Conservation (phyloP, 2,797 vertebrate species). For the Parotocinclus haroldoi region DNA sequence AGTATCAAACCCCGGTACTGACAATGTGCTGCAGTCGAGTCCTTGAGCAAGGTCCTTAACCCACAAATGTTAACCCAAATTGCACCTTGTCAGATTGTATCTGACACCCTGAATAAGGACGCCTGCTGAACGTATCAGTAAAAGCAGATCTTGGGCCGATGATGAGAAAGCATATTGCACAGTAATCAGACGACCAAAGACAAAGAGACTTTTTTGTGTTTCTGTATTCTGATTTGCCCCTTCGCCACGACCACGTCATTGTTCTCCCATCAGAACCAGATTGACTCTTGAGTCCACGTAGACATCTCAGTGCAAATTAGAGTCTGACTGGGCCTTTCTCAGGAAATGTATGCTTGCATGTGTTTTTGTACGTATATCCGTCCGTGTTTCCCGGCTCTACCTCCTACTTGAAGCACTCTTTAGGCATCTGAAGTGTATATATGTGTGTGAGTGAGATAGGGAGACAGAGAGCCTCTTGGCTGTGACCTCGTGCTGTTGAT, state of each 20-base stretch:
- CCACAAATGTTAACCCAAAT: too few species aligned
- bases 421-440: slow-evolving; percentile 48
- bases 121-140: too few species aligned
- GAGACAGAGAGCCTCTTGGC: slow-evolving; percentile 51
- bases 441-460: slow-evolving; percentile 40
- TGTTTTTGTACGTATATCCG: slow-evolving; percentile 8
- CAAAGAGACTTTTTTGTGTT: too few species aligned
- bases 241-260: slow-evolving; percentile 1
- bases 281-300: slow-evolving; percentile 25
- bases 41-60: too few species aligned
- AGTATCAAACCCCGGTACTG: too few species aligned
- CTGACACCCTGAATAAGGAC: too few species aligned
- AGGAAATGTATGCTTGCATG: slow-evolving; percentile 38
- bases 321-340: slow-evolving; percentile 32
- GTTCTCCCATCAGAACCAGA: slow-evolving; percentile 14
- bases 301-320: slow-evolving; percentile 22
- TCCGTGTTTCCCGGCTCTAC: slow-evolving; percentile 38
- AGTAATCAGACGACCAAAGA: too few species aligned
- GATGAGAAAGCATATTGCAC: too few species aligned
- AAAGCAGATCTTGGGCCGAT: too few species aligned
- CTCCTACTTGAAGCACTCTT: slow-evolving; percentile 57
- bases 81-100: too few species aligned
- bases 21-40: too few species aligned
- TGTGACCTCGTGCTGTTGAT: slow-evolving; percentile 72
- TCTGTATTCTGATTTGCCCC: too few species aligned